Base-by-base conservation (phyloP, 2,888 invertebrate species). In the Camptogramma bilineatum region DNA sequence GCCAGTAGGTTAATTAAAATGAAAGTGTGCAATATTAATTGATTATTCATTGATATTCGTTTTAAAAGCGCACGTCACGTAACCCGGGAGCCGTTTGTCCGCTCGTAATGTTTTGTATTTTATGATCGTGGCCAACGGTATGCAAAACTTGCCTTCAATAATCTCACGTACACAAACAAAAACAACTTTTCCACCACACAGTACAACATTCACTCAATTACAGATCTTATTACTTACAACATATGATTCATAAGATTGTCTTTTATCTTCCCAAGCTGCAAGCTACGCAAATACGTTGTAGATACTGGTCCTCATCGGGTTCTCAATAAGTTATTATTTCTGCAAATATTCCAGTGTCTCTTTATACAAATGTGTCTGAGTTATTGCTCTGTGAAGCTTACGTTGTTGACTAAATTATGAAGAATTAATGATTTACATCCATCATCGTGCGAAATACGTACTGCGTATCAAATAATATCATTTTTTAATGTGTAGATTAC, bases 61-160 rank as follows among this genome's bases (percentile, higher is more conserved):
- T 84, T 82, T 82, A 83, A 80, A 84, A 75, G 73, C 79, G 69
- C 79, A 79, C 82, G 83, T 83, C 83, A 89, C 90, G 90, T 90
- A 90, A 90, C 84, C 82, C 91, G 79, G 91, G 81, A 90, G 91
- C 86, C 76, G 74, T 74, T 79, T 80, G 80, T 74, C 79, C 66
- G 82, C 82, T 87, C 88, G 82, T 90, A 87, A 90, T 86, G 86
- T 88, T 83, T 86, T 86, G 85, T 87, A 87, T 86, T 90, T 90
- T 90, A 90, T 86, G 81, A 79, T 81, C 83, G 79, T 83, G 88
- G 87, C 87, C 86, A 83, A 88, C 82, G 87, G 87, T 90, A 89
- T 90, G 89, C 87, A 88, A 88, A 88, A 88, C 88, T 83, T 74
- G 85, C 83, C 87, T 88, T 85, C 87, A 80, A 87, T 88, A 90